Evolutionary conservation across 2,113 vertebrate genomes (phyloP), one percentile per base, ranked within the genome.

Genomic region (Cathartes aura): DNA sequence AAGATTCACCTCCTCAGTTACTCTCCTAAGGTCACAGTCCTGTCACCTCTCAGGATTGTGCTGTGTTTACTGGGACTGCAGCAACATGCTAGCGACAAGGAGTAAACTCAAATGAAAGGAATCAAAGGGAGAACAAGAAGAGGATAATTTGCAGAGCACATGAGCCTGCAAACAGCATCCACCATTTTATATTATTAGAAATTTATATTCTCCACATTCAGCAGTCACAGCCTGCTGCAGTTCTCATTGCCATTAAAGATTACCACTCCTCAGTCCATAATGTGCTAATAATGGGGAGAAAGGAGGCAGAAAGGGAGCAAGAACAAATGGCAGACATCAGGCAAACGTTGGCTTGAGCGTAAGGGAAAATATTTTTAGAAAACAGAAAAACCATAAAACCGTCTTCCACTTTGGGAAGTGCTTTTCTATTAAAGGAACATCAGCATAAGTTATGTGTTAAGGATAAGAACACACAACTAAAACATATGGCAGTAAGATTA

Each of bases 171-270:
- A 59, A 50, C 4, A 18, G 83, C 42, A 43, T 62, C 73, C 87
- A 79, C 14, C 23, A n/a, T 92, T 90, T 83, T 59, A 64, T 72
- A 90, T 72, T 81, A 72, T 56, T 38, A 81, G 48, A 68, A 93
- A 95, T 73, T n/a, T 88, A 83, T 87, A 78, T 97, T 97, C 84
- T 90, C 75, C 53, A 80, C 55, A 93, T 94, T 83, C 75, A 87
- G 66, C 53, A 42, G 78, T 82, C 83, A 74, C 53, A 90, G 23
- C 50, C 70, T 58, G 50, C 80, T 27, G 19, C 36, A 52, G 19
- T 42, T 84, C 87, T 76, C 8, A 1, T 17, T 58, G 62, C 40
- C n/a, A 11, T 68, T 48, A 45, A 45, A 62, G 16, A 48, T 75
- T 89, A 91, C 53, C 45, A 8, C 76, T 89, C 82, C 79, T 86